Evolutionary conservation across 2,113 vertebrate species (phyloP).

Genomic region (Tapirus terrestris): DNA sequence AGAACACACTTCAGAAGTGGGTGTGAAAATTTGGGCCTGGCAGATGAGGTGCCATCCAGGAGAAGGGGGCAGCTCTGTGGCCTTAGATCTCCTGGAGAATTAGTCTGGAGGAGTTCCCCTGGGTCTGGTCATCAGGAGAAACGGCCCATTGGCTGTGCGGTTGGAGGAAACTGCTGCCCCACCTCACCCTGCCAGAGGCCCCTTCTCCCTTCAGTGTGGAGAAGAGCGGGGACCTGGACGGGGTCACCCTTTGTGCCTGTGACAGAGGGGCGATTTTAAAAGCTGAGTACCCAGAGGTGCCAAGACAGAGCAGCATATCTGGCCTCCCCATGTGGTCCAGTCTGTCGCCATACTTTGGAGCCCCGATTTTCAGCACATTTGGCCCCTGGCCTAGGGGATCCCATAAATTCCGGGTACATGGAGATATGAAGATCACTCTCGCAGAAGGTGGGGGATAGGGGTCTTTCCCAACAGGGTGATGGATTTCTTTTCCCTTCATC

Average conservation of each 20-base stretch:
- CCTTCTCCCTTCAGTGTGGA: neutral
- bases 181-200: neutral
- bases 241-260: neutral
- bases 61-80: neutral
- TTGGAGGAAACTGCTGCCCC: neutral
- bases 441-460: neutral
- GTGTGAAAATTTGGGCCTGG: constrained; percentile 60
- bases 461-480: neutral
- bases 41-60: neutral
- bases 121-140: neutral
- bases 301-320: neutral
- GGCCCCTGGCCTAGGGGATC: neutral
- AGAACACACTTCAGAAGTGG: constrained; percentile 51
- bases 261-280: neutral
- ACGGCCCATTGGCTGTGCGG: neutral
- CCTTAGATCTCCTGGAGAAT: neutral
- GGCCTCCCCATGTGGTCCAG: neutral
- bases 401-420: neutral
- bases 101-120: neutral
- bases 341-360: neutral
- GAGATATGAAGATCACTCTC: neutral
- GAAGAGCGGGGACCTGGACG: neutral
- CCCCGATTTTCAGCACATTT: neutral
- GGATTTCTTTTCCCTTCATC: neutral
- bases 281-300: neutral